Conservation (phyloP, 2,888 invertebrate species). For the Amphipoea oculea region DNA sequence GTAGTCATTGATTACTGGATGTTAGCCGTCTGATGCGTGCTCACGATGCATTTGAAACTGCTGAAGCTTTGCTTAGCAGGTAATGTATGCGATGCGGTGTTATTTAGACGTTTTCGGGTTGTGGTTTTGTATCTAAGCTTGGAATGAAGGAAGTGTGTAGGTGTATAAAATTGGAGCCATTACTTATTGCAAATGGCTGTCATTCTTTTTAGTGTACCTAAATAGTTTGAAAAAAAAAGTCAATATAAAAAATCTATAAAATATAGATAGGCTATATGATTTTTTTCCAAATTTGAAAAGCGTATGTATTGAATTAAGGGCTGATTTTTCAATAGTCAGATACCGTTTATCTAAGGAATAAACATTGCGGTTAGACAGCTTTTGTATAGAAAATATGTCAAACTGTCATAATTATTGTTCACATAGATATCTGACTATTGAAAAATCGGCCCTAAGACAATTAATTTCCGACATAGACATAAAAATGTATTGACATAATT, state of each 20-base stretch:
- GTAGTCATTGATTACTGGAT: slow-evolving; percentile 73
- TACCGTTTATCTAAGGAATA: no score
- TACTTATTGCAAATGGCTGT: background rate
- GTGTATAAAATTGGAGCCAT: background rate
- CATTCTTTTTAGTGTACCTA: background rate
- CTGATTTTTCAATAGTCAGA: no score
- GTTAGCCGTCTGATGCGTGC: slow-evolving; percentile 56
- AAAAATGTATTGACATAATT: background rate
- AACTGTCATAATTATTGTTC: background rate
- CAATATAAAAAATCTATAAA: no score
- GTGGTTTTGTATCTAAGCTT: slow-evolving; percentile 8
- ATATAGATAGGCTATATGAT: no score
- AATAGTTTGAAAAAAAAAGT: background rate
- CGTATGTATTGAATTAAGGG: background rate
- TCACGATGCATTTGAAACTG: slow-evolving; percentile 46
- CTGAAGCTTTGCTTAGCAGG: slow-evolving; percentile 41
- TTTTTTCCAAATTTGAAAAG: background rate
- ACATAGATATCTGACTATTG: no score
- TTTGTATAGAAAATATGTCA: no score
- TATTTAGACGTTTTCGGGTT: slow-evolving; percentile 11
- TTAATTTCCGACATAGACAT: background rate
- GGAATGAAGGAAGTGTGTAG: no score
- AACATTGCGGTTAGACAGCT: no score
- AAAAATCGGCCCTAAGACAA: no score
- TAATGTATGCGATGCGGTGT: slow-evolving; percentile 53